phyloP scores from a whole-genome alignment of 2,888 invertebrate genomes.

The Synanthedon formicaeformis region DNA sequence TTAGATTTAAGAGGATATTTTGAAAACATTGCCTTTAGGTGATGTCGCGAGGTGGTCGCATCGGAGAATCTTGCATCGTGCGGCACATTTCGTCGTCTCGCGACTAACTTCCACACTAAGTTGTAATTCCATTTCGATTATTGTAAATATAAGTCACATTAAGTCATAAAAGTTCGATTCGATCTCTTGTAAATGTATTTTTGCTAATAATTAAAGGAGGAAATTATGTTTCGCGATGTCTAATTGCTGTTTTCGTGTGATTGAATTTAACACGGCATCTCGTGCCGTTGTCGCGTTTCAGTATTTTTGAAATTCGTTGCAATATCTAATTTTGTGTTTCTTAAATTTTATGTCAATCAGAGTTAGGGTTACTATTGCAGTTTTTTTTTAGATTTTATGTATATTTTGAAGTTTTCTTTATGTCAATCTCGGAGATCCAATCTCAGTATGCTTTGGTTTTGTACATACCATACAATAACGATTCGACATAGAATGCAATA shows the following conservation, averaged over 20 bases:
- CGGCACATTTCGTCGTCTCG: conserved; percentile 11
- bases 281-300: conserved; percentile 6
- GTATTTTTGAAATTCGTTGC: conserved; percentile 54
- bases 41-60: conserved; percentile 37
- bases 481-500: conserved; percentile 54
- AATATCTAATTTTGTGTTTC: conserved; percentile 57
- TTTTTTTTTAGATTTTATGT: conserved; percentile 49
- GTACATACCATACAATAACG: conserved; percentile 52
- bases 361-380: conserved; percentile 49
- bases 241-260: conserved; percentile 26
- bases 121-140: conserved; percentile 68
- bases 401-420: conserved; percentile 54
- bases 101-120: conserved; percentile 61
- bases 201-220: conserved; percentile 32
- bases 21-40: conserved; percentile 69
- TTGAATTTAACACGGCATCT: conserved; percentile 8
- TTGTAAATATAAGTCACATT: conserved; percentile 67
- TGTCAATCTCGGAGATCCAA: conserved; percentile 64
- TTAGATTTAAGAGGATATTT: conserved; percentile 64
- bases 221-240: conserved; percentile 7
- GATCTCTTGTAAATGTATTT: conserved; percentile 71
- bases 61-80: conserved; percentile 4
- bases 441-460: conserved; percentile 50
- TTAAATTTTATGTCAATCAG: conserved; percentile 61
- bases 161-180: conserved; percentile 67